A percentile compares a stretch with the other conserved stretches of the same genome.
phyloP scores from a whole-genome alignment of 2,888 invertebrate species.

The Spodoptera picta region DNA sequence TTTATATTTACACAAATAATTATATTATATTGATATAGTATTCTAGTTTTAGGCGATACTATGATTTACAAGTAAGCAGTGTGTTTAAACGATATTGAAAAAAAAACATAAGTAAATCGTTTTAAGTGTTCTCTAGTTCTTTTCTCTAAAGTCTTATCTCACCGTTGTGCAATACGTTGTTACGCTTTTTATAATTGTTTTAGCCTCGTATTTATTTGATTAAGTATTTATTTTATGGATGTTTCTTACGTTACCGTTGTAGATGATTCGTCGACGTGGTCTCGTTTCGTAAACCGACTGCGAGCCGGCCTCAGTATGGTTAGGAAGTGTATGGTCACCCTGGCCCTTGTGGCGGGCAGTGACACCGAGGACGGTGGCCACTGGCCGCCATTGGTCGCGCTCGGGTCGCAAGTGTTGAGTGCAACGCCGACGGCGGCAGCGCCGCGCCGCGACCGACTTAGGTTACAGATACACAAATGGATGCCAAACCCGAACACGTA shows the following conservation, averaged over 20 bases:
- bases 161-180: constrained; percentile 85
- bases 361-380: not conserved
- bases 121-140: constrained; percentile 78
- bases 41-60: constrained; percentile 87
- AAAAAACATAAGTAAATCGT: constrained; percentile 61
- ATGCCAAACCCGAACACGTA: constrained; percentile 86
- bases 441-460: constrained; percentile 70
- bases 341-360: not conserved
- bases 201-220: constrained; percentile 74
- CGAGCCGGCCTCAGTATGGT: constrained; percentile 58
- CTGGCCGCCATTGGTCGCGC: constrained; percentile 13
- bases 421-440: constrained; percentile 60
- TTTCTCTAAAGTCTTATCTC: constrained; percentile 69
- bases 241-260: constrained; percentile 69
- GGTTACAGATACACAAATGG: constrained; percentile 79
- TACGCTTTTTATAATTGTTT: constrained; percentile 83
- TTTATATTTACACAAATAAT: constrained; percentile 89
- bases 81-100: constrained; percentile 65
- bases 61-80: constrained; percentile 84
- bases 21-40: constrained; percentile 88
- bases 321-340: constrained; percentile 13
- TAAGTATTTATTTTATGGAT: constrained; percentile 61
- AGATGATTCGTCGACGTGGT: constrained; percentile 73
- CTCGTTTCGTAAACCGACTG: constrained; percentile 67
- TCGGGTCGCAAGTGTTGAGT: constrained; percentile 35